These are phyloP conservation scores for Phodopus roborovskii DNA, from an alignment of 2,113 vertebrate species.

Conservation along the genomic window DNA sequence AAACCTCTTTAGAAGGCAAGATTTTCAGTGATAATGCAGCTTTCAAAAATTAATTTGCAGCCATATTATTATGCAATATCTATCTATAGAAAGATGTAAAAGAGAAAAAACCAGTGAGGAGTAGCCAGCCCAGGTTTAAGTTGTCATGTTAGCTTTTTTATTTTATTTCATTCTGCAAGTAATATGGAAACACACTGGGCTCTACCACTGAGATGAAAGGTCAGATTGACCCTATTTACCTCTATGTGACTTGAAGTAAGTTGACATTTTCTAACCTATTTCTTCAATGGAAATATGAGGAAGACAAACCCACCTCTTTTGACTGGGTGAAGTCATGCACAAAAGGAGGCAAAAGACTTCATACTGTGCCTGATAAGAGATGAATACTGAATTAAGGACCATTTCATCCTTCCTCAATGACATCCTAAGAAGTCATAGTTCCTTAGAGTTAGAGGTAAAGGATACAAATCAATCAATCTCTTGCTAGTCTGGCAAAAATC, in stretches of 20 bases:
- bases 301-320: neutral
- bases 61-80: slow-evolving; percentile 43
- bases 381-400: neutral
- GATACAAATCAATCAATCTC: neutral
- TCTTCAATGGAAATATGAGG: neutral
- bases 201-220: neutral
- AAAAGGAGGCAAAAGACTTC: neutral
- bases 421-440: neutral
- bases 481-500: slow-evolving; percentile 26
- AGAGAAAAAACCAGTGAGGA: slow-evolving; percentile 70
- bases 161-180: slow-evolving; percentile 51
- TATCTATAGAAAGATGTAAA: slow-evolving; percentile 43
- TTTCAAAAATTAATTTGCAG: slow-evolving; percentile 31
- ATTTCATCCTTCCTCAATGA: neutral
- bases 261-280: neutral
- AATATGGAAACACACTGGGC: neutral
- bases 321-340: neutral
- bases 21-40: neutral
- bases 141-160: slow-evolving; percentile 51
- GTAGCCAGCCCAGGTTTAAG: slow-evolving; percentile 65
- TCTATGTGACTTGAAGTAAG: neutral
- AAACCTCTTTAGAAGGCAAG: neutral
- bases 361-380: neutral
- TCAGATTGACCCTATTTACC: neutral
- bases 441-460: neutral